Conservation (phyloP, 2,888 invertebrate species). For the Nymphalis polychloros region DNA sequence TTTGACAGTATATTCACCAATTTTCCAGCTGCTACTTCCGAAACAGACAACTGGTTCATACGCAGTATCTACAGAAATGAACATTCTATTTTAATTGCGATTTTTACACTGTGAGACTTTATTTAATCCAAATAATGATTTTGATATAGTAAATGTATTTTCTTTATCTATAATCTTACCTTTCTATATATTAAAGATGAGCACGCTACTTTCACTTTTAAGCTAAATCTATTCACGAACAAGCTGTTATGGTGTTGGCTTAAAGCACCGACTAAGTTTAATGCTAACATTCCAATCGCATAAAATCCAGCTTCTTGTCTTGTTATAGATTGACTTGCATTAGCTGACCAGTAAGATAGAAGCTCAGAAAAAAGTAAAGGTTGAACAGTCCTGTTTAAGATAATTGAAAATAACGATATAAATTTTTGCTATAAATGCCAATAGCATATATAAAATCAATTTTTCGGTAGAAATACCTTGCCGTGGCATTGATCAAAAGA, state of each 20-base stretch:
- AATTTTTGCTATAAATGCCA: background rate
- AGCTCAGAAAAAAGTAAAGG: slow-evolving; percentile 79
- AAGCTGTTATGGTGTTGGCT: slow-evolving; percentile 88
- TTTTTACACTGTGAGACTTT: background rate
- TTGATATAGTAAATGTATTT: too few relatives aligned
- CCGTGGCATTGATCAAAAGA: slow-evolving; percentile 75
- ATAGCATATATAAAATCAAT: background rate
- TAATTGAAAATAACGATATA: background rate
- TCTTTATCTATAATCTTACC: slow-evolving; percentile 64
- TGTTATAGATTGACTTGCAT: slow-evolving; percentile 48
- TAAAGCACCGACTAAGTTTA: slow-evolving; percentile 77
- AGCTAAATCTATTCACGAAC: slow-evolving; percentile 83
- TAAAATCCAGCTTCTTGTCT: slow-evolving; percentile 81
- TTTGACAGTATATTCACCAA: slow-evolving; percentile 91
- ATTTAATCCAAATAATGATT: too few relatives aligned
- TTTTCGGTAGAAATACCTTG: slow-evolving; percentile 62
- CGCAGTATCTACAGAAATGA: slow-evolving; percentile 82
- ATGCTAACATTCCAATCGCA: slow-evolving; percentile 72
- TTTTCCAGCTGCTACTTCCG: slow-evolving; percentile 86
- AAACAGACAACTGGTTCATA: slow-evolving; percentile 86
- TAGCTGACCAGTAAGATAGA: slow-evolving; percentile 77
- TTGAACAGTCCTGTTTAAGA: slow-evolving; percentile 70
- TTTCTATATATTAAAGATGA: slow-evolving; percentile 89
- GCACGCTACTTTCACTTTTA: slow-evolving; percentile 86
- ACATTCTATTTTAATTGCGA: background rate